Percentiles rank a stretch among this genome's conserved stretches.
Conservation (phyloP, 2,888 invertebrate genomes). For the Megamerina dolium region DNA sequence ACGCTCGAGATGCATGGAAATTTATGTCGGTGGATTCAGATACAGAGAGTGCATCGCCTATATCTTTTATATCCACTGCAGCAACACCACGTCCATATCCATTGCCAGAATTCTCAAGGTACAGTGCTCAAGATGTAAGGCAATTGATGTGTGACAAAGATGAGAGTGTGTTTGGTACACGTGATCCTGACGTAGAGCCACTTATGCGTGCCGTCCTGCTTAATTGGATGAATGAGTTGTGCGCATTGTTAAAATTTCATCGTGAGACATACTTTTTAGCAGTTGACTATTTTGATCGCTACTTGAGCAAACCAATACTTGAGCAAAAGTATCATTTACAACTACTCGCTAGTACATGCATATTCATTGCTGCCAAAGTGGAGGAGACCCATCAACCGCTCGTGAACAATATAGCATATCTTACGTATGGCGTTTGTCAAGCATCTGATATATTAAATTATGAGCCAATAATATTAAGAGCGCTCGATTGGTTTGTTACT, state of each 20-base stretch:
- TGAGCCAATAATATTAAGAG: constrained; percentile 70
- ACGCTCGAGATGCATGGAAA: no score
- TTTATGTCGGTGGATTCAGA: constrained; percentile 1
- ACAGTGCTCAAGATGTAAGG: constrained; percentile 84
- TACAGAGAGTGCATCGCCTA: not conserved
- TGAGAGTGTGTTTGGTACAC: constrained; percentile 60
- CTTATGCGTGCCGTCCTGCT: constrained; percentile 91
- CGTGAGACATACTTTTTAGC: constrained; percentile 94
- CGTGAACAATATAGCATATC: constrained; percentile 89
- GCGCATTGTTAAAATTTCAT: constrained; percentile 92
- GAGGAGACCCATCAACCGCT: constrained; percentile 99
- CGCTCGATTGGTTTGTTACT: constrained; percentile 80
- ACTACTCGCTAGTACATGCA: constrained; percentile 84
- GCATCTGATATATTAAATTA: constrained; percentile 74
- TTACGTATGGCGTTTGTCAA: constrained; percentile 94
- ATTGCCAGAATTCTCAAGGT: constrained; percentile 70
- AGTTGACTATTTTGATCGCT: constrained; percentile 92
- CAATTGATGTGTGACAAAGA: constrained; percentile 82
- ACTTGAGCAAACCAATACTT: constrained; percentile 69
- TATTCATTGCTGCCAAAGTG: constrained; percentile 78
- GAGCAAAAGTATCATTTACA: constrained; percentile 86
- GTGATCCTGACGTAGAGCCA: constrained; percentile 77
- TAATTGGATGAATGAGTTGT: constrained; percentile 98
- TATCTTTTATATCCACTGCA: constrained; percentile 46
- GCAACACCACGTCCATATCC: constrained; percentile 58